Evolutionary conservation across 2,888 invertebrate species (phyloP).

Genomic region (Minunthozetes semirufus): DNA sequence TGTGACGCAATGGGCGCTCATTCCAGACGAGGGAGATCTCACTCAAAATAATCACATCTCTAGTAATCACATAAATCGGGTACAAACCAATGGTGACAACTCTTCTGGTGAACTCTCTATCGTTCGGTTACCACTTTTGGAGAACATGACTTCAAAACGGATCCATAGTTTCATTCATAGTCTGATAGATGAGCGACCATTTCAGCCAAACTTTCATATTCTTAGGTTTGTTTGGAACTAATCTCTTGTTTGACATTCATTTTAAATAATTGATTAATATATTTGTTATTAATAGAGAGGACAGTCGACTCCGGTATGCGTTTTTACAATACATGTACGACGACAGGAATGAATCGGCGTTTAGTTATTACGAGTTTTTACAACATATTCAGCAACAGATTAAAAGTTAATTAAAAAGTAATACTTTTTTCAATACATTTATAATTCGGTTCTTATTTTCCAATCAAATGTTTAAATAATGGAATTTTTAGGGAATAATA

Average conservation of each 20-base stretch:
- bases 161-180: slow-evolving; percentile 60
- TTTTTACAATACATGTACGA: slow-evolving; percentile 87
- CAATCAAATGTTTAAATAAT: neutral
- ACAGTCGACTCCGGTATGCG: slow-evolving; percentile 69
- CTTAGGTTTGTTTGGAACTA: slow-evolving; percentile 58
- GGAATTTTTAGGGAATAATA: slow-evolving; percentile 20
- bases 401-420: slow-evolving; percentile 64
- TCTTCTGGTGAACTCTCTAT: neutral
- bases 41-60: neutral
- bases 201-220: slow-evolving; percentile 67
- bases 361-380: slow-evolving; percentile 96
- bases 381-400: slow-evolving; percentile 86
- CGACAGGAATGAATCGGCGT: slow-evolving; percentile 84
- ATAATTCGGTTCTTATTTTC: slow-evolving; percentile 17
- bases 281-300: slow-evolving; percentile 63
- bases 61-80: neutral
- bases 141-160: slow-evolving; percentile 64
- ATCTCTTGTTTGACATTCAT: neutral
- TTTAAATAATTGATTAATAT: no score
- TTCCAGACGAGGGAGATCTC: slow-evolving; percentile 59
- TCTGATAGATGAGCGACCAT: slow-evolving; percentile 78
- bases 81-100: neutral
- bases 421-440: neutral
- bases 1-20: slow-evolving; percentile 62
- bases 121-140: slow-evolving; percentile 62